Evolutionary conservation across 2,113 vertebrate genomes (phyloP).

Genomic region (Gobius niger): DNA sequence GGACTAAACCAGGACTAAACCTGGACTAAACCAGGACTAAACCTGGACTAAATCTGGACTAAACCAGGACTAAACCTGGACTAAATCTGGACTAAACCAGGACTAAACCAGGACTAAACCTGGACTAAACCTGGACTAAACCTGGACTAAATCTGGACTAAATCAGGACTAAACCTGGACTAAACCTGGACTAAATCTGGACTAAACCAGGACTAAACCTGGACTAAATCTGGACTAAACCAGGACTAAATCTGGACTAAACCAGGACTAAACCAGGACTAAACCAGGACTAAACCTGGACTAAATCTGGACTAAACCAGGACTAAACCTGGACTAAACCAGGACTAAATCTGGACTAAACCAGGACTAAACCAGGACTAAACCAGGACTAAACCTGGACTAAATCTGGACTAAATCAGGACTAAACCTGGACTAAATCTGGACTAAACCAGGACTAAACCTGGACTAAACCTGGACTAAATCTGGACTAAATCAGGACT

Average conservation of each 20-base stretch:
- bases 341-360: not conserved
- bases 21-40: not conserved
- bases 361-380: not conserved
- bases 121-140: not conserved
- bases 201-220: not conserved
- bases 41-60: not conserved
- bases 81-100: not conserved
- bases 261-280: not conserved
- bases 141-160: not conserved
- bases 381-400: not conserved
- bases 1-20: not conserved
- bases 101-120: not conserved
- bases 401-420: not conserved
- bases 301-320: conserved; percentile 1
- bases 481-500: not conserved
- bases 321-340: not conserved
- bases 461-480: not conserved
- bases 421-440: not conserved
- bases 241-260: no score
- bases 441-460: not conserved
- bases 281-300: not conserved
- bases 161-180: not conserved
- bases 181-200: no score
- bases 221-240: not conserved
- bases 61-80: not conserved